phyloP scores from a whole-genome alignment of 2,797 vertebrate genomes.

The Sebastes flavidus region DNA sequence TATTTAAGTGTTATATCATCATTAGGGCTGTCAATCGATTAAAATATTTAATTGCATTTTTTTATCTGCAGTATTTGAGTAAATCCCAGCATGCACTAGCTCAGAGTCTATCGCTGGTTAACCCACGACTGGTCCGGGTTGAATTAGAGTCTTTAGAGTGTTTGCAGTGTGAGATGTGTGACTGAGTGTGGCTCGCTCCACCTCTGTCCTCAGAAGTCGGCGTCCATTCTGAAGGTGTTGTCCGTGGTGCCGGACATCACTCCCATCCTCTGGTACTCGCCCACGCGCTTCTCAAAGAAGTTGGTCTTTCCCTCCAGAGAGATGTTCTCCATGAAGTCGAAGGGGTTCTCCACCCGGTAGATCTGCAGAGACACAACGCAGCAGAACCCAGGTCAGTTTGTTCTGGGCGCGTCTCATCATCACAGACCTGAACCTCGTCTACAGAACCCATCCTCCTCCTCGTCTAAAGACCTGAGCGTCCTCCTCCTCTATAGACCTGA shows the following conservation, averaged over 20 bases:
- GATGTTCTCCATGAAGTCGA: slow-evolving; percentile 99
- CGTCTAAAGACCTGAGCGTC: slow-evolving; percentile 23
- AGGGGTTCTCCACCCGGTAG: slow-evolving; percentile 93
- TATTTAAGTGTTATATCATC: no score
- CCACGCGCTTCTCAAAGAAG: slow-evolving; percentile 98
- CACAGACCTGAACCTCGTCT: slow-evolving; percentile 21
- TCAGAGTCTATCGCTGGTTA: no score
- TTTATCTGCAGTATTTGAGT: neutral
- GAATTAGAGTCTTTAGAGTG: no score
- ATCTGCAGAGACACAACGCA: slow-evolving; percentile 74
- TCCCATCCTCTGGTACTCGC: slow-evolving; percentile 97
- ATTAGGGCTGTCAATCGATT: no score
- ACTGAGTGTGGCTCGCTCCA: no score
- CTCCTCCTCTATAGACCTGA: slow-evolving; percentile 28
- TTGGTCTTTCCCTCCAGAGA: slow-evolving; percentile 98
- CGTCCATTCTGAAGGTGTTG: slow-evolving; percentile 93
- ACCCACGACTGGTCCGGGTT: no score
- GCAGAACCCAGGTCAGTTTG: neutral
- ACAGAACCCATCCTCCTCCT: no score
- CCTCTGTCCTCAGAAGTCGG: slow-evolving; percentile 85
- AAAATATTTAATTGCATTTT: no score
- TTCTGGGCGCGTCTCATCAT: slow-evolving; percentile 76
- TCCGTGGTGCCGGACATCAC: slow-evolving; percentile 91
- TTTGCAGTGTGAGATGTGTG: no score
- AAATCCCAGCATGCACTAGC: neutral